Base-by-base conservation (phyloP, 2,113 vertebrate species). In the Empidonax alnorum region DNA sequence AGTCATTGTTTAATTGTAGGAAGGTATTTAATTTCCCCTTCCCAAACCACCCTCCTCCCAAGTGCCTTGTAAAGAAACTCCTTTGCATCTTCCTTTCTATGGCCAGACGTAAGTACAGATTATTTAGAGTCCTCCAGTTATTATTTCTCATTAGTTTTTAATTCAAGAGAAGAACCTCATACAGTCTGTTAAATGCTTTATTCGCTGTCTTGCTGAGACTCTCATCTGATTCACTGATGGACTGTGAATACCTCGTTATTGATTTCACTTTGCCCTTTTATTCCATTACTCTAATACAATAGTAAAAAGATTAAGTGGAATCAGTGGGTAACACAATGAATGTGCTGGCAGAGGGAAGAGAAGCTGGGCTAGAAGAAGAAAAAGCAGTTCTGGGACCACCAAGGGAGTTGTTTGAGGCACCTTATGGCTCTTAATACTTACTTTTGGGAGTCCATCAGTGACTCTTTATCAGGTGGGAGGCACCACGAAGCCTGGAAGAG, bases 91-190 rank as follows among this genome's bases (percentile, higher is more conserved):
- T 92, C 10, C 0, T 69, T 89, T 84, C 75, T 72, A 68, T 52
- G 31, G 35, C 59, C 68, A 73, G 50, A 37, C 0, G 0, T 11
- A 12, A 88, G 42, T 33, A 63, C 39, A 68, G 39, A 73, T 87
- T 30, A 92, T 87, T 87, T 68, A 86, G 68, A 81, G 35, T 31
- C 80, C 87, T 65, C 47, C 73, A 67, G 73, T 72, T 91, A 81
- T 68, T 87, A 68, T 78, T 94, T 81, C 77, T 84, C 80, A 65
- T 94, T 71, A 94, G 65, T 49, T 92, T 93, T 93, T 90, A 94
- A 80, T 87, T 93, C 52, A 65, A 90, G 52, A 87, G 59, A 52
- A 84, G 56, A 4, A 63, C 13, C 49, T 87, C 61, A 21, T 5
- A 14, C 13, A 72, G 65, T 78, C 84, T 89, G 52, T 84, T 87